Evolutionary conservation across 2,888 invertebrate genomes (phyloP).

Genomic region (Drosophila eohydei): DNA sequence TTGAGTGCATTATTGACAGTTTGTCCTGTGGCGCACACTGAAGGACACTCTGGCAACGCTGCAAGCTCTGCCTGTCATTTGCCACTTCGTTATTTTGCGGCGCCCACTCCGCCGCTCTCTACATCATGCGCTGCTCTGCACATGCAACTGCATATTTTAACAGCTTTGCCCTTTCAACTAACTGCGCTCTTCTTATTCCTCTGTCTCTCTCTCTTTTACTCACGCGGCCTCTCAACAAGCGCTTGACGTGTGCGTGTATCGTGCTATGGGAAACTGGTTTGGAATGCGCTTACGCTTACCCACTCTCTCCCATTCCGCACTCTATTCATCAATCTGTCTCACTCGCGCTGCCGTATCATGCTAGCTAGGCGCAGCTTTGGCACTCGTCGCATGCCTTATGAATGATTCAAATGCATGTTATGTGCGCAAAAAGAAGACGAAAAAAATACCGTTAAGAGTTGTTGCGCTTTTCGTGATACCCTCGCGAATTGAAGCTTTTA

Average conservation of each 20-base stretch:
- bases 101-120: constrained; percentile 18
- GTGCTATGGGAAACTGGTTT: constrained; percentile 69
- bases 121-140: constrained; percentile 40
- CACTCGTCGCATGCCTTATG: constrained; percentile 77
- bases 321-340: constrained; percentile 2
- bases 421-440: constrained; percentile 54
- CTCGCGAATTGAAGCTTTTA: constrained; percentile 6
- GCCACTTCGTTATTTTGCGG: constrained; percentile 61
- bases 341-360: constrained; percentile 17
- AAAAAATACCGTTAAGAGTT: constrained; percentile 75
- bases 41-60: constrained; percentile 61
- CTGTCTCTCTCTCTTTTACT: not conserved
- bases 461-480: constrained; percentile 62
- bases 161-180: constrained; percentile 44
- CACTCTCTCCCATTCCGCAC: not conserved
- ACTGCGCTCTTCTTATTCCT: not conserved
- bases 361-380: constrained; percentile 60
- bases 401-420: constrained; percentile 81
- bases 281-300: constrained; percentile 28
- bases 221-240: constrained; percentile 37
- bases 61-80: constrained; percentile 44
- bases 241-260: constrained; percentile 51
- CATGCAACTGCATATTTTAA: constrained; percentile 77
- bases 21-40: constrained; percentile 45
- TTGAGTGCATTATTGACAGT: constrained; percentile 72